Percentiles rank a stretch among this genome's conserved stretches.
phyloP scores from a whole-genome alignment of 2,113 vertebrate genomes.

The Puffinus mauretanicus region DNA sequence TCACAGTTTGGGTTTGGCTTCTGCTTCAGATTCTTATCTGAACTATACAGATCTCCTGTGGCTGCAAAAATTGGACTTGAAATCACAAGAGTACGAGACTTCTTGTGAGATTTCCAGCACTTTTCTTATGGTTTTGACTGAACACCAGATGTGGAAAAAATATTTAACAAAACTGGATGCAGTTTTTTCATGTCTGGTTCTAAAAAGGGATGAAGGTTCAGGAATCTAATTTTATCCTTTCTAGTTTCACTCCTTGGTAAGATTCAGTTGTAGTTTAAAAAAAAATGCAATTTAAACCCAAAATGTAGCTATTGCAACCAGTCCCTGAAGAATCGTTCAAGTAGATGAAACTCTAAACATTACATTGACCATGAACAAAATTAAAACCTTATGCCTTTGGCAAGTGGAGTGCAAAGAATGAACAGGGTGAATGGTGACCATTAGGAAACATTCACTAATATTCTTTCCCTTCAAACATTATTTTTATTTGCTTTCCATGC shows the following conservation, averaged over 20 bases:
- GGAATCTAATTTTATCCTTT: conserved; percentile 66
- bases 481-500: conserved; percentile 33
- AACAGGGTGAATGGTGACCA: conserved; percentile 20
- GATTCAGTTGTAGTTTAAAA: conserved; percentile 8
- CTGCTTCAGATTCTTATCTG: conserved; percentile 68
- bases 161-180: conserved; percentile 60
- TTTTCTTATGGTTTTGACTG: conserved; percentile 67
- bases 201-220: conserved; percentile 56
- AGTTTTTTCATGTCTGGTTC: conserved; percentile 58
- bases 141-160: conserved; percentile 69
- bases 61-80: conserved; percentile 68
- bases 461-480: conserved; percentile 12
- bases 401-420: conserved; percentile 6
- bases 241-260: conserved; percentile 47
- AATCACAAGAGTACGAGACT: conserved; percentile 55
- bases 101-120: conserved; percentile 69
- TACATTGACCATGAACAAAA: conserved; percentile 19
- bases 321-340: not conserved
- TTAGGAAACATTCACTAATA: conserved; percentile 37
- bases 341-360: conserved; percentile 41
- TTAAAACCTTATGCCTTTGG: conserved; percentile 49
- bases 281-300: not conserved
- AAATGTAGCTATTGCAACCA: conserved; percentile 47
- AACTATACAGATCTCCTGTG: conserved; percentile 63
- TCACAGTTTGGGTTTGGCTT: conserved; percentile 70